Evolutionary conservation across 2,797 vertebrate species (phyloP).

Genomic region (Lycodopsis pacificus): DNA sequence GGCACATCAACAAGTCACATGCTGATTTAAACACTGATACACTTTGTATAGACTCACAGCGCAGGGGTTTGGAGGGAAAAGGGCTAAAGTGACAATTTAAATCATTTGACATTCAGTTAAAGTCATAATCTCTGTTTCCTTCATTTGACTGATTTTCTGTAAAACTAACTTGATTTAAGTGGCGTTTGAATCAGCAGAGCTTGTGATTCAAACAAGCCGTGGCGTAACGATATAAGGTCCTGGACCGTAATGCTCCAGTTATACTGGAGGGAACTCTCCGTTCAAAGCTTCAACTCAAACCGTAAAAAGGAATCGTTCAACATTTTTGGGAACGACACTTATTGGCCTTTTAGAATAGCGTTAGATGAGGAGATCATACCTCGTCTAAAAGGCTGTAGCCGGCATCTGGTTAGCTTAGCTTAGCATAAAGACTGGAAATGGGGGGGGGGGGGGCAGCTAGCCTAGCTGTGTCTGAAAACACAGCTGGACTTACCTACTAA

Average conservation of each 20-base stretch:
- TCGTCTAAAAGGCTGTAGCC: neutral
- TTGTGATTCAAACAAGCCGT: neutral
- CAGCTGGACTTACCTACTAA: no score
- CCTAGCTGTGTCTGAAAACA: neutral
- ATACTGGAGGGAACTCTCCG: neutral
- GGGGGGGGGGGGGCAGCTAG: neutral
- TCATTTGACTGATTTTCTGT: neutral
- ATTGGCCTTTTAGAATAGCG: neutral
- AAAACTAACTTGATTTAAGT: neutral
- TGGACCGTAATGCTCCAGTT: neutral
- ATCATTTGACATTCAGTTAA: neutral
- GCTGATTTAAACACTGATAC: slow-evolving; percentile 27
- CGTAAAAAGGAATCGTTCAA: neutral
- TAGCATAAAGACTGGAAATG: neutral
- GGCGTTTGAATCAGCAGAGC: neutral
- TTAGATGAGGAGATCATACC: neutral
- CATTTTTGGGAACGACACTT: neutral
- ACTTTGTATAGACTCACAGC: slow-evolving; percentile 5
- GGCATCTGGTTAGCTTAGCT: neutral
- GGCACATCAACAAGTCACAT: slow-evolving; percentile 25
- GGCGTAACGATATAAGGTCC: neutral
- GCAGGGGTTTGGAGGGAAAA: neutral
- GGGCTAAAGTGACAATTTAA: neutral
- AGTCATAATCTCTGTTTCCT: neutral
- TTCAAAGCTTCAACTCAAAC: neutral